phyloP scores from a whole-genome alignment of 2,888 invertebrate genomes.

The Mythimna vitellina region DNA sequence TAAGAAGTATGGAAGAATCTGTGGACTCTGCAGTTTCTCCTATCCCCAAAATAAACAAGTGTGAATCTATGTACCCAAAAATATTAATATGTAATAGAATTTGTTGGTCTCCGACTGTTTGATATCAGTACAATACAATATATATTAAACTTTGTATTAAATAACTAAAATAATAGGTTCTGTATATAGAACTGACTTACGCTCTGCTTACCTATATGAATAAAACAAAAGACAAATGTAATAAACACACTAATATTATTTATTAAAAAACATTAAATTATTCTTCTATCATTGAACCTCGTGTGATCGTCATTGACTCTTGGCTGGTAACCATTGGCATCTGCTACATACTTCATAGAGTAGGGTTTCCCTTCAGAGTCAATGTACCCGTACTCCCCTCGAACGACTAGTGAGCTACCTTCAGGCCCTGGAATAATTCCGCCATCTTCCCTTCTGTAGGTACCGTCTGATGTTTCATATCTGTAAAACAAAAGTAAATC shows the following conservation, averaged over 20 bases:
- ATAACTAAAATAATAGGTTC: not conserved
- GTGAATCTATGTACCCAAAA: not conserved
- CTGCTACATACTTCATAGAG: conserved; percentile 90
- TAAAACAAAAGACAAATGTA: conserved; percentile 18
- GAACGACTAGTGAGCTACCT: conserved; percentile 74
- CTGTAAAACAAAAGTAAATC: conserved; percentile 64
- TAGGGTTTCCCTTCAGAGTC: conserved; percentile 85
- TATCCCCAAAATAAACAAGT: not conserved
- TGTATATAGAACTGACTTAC: not conserved
- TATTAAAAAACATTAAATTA: conserved; percentile 70
- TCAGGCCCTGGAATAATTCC: conserved; percentile 70
- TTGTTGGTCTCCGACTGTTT: not conserved
- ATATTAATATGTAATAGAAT: too few relatives aligned
- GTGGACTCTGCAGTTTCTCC: not conserved
- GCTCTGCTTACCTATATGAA: not conserved
- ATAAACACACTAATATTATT: conserved; percentile 18
- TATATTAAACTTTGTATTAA: too few relatives aligned
- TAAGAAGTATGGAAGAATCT: not conserved
- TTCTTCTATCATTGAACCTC: conserved; percentile 84
- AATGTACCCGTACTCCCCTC: conserved; percentile 89
- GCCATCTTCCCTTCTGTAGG: conserved; percentile 88
- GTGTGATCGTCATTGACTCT: conserved; percentile 71
- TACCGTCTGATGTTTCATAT: conserved; percentile 88
- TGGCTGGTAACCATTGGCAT: conserved; percentile 90
- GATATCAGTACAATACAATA: not conserved